A percentile compares a stretch with the other conserved stretches of the same genome.
These are phyloP conservation scores for Lasioglossum pauxillum DNA, from an alignment of 2,888 invertebrate species.

Conservation along the genomic window DNA sequence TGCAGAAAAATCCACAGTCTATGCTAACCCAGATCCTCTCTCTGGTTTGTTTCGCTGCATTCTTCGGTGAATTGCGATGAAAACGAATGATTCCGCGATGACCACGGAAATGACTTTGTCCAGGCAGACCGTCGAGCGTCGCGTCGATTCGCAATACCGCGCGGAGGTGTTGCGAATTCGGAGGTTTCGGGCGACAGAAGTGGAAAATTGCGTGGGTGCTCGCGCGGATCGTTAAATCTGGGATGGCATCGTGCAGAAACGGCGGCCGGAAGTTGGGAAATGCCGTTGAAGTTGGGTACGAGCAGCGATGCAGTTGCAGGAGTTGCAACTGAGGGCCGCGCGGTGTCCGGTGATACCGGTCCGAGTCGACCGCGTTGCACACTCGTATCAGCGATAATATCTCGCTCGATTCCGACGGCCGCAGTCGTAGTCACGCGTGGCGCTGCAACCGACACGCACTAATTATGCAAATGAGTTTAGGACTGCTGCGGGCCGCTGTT, in stretches of 20 bases:
- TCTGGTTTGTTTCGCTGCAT: not conserved
- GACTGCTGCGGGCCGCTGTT: constrained; percentile 73
- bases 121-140: not conserved
- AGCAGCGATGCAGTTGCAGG: constrained; percentile 22
- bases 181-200: not conserved
- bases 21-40: not conserved
- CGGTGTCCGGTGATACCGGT: constrained; percentile 38
- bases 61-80: not conserved
- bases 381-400: constrained; percentile 66
- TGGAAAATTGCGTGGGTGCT: constrained; percentile 43
- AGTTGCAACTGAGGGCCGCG: constrained; percentile 26
- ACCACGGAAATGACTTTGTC: not conserved
- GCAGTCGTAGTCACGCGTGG: constrained; percentile 66
- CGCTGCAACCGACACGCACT: constrained; percentile 74
- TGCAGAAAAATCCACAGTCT: not conserved
- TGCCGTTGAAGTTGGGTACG: constrained; percentile 38
- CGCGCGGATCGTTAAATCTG: constrained; percentile 37
- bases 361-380: constrained; percentile 51
- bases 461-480: constrained; percentile 80
- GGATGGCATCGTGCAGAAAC: constrained; percentile 19
- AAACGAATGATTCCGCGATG: not conserved
- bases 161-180: not conserved
- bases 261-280: constrained; percentile 49
- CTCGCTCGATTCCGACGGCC: constrained; percentile 60
- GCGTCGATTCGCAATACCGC: not conserved